phyloP scores from a whole-genome alignment of 2,797 vertebrate genomes.

The Sebastes jordani region DNA sequence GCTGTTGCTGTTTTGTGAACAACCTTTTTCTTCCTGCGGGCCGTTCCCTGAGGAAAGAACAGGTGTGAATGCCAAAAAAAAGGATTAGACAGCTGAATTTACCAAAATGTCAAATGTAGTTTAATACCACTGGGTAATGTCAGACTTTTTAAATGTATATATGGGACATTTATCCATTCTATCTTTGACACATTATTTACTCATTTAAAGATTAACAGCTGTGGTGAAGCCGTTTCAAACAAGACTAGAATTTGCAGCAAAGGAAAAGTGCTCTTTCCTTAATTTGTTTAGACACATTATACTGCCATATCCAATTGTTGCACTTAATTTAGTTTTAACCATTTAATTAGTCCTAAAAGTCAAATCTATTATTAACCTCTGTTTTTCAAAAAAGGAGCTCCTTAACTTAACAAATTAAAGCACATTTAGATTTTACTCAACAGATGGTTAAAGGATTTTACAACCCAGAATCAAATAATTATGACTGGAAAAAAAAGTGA shows the following conservation, averaged over 20 bases:
- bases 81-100: background rate
- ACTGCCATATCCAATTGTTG: background rate
- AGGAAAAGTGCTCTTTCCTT: background rate
- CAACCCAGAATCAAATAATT: background rate
- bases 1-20: slow-evolving; percentile 98
- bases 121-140: background rate
- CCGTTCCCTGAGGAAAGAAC: slow-evolving; percentile 87
- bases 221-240: background rate
- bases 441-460: background rate
- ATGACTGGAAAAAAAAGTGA: background rate
- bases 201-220: background rate
- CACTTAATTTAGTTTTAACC: background rate
- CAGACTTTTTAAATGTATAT: background rate
- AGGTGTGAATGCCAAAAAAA: slow-evolving; percentile 10
- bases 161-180: too few relatives aligned
- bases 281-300: background rate
- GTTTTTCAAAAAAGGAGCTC: background rate
- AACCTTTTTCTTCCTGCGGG: slow-evolving; percentile 99
- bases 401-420: background rate
- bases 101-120: background rate
- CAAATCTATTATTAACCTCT: background rate
- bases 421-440: background rate
- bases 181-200: background rate
- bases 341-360: background rate
- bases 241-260: background rate